phyloP scores from a whole-genome alignment of 2,797 vertebrate genomes.

The Macroramphosus scolopax region DNA sequence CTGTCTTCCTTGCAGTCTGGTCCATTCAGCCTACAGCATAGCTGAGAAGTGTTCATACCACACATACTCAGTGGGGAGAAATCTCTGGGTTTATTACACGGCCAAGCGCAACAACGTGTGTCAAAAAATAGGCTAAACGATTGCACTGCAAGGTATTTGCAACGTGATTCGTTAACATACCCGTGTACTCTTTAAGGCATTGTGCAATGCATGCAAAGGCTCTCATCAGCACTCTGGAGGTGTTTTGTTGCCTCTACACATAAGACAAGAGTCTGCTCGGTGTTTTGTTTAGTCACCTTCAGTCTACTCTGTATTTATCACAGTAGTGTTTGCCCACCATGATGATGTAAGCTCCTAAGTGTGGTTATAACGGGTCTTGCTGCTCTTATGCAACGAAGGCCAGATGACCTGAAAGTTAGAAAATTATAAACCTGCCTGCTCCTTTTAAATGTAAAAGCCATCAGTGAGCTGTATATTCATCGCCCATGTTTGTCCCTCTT shows the following conservation, averaged over 20 bases:
- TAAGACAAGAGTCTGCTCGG: too few relatives aligned
- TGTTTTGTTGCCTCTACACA: conserved; percentile 9
- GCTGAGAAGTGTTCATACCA: conserved; percentile 32
- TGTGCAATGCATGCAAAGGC: not conserved
- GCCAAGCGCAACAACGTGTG: conserved; percentile 40
- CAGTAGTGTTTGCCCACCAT: conserved; percentile 7
- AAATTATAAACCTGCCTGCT: conserved; percentile 14
- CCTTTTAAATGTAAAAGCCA: too few relatives aligned
- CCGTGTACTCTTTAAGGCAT: conserved; percentile 3
- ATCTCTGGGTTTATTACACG: conserved; percentile 35
- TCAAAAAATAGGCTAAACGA: conserved; percentile 31
- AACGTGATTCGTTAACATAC: conserved; percentile 4
- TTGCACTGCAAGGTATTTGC: conserved; percentile 17
- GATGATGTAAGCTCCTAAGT: conserved; percentile 35
- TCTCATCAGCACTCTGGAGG: not conserved
- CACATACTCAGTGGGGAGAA: conserved; percentile 38
- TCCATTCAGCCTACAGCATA: conserved; percentile 34
- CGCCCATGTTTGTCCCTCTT: conserved; percentile 13
- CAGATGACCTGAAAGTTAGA: conserved; percentile 14
- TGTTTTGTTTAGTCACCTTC: conserved; percentile 21
- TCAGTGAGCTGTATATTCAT: too few relatives aligned
- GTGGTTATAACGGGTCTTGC: conserved; percentile 21
- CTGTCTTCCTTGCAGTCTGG: conserved; percentile 26
- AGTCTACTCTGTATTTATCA: conserved; percentile 27
- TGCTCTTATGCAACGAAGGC: conserved; percentile 28